Conservation (phyloP, 2,797 vertebrate species). For the Phalloptychus januarius region DNA sequence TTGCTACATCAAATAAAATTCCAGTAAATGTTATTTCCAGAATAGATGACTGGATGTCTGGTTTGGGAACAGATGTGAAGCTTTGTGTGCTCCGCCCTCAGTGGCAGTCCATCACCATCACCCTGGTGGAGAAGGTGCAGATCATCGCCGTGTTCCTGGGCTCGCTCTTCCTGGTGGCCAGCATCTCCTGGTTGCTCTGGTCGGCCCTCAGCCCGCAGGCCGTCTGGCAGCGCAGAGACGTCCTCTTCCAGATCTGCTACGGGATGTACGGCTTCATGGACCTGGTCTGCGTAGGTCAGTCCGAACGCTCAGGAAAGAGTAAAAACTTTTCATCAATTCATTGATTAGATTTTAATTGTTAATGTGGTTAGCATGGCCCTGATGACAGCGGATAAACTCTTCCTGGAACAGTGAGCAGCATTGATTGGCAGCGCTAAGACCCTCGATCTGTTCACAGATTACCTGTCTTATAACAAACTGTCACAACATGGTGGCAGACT, state of each 20-base stretch:
- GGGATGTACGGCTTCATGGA: conserved; percentile 99
- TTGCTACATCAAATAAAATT: not conserved
- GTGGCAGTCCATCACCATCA: conserved; percentile 96
- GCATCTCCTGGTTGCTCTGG: conserved; percentile 96
- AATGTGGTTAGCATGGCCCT: too few species aligned
- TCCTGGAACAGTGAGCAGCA: too few species aligned
- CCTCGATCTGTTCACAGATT: too few species aligned
- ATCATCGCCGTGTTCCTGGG: conserved; percentile 96
- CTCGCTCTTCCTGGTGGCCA: conserved; percentile 93
- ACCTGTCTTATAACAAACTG: too few species aligned
- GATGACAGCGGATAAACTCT: too few species aligned
- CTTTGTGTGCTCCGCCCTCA: conserved; percentile 51
- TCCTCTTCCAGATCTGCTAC: conserved; percentile 99
- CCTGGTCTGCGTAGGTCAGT: conserved; percentile 93
- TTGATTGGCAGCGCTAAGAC: too few species aligned
- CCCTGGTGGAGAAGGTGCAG: conserved; percentile 97
- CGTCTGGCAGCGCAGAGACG: conserved; percentile 93
- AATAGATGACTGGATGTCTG: not conserved
- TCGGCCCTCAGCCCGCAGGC: conserved; percentile 94
- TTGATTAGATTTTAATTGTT: too few species aligned
- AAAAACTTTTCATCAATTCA: too few species aligned
- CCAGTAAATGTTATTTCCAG: not conserved
- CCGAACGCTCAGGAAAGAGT: not conserved
- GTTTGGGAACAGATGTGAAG: not conserved
- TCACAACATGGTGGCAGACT: too few species aligned